Evolutionary conservation across 2,888 invertebrate genomes (phyloP), one percentile per base, ranked within the genome.

Genomic region (Amaurobius ferox): DNA sequence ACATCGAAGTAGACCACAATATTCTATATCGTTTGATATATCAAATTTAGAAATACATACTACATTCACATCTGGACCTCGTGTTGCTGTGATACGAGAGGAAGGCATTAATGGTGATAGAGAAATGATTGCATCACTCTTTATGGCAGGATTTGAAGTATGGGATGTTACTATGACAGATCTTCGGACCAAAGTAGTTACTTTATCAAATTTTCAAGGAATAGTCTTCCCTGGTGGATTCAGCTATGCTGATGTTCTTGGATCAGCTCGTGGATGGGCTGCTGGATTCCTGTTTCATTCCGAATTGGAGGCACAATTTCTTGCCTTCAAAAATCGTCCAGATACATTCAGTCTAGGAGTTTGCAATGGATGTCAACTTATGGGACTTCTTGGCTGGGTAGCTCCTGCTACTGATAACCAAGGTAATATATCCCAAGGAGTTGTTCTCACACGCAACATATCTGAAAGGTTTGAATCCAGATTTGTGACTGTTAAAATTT

Each of bases 311-410:
- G 92, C 93, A 0, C 96, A 98, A 91, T 95, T 99, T 89, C 92
- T 94, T 28, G 92, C 93, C 76, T 99, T 99, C 92, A 94, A 93
- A 89, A 89, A 92, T 16, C 92, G 92, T 13, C 26, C 88, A 0
- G 95, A 98, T 91, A 97, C 97, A 0, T 99, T 99, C 91, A 98
- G 98, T 73, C 93, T 99, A 88, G 99, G 99, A 35, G 96, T 98
- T n/a, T 99, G 99, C 91, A 99, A 99, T 91, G 99, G 99, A 0
- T 99, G 99, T 90, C 99, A 99, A 91, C 92, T 99, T 88, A 96
- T 99, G 97, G 96, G 95, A 5, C 92, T 97, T 29, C 93, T 99
- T 6, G 98, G 98, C 3, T 98, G 97, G 97, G 93, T 99, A 68
- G 95, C 90, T 13, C 90, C 90, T 9, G 88, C 88, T 71, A 26